Conservation (phyloP, 2,113 vertebrate species). For the Anolis carolinensis region DNA sequence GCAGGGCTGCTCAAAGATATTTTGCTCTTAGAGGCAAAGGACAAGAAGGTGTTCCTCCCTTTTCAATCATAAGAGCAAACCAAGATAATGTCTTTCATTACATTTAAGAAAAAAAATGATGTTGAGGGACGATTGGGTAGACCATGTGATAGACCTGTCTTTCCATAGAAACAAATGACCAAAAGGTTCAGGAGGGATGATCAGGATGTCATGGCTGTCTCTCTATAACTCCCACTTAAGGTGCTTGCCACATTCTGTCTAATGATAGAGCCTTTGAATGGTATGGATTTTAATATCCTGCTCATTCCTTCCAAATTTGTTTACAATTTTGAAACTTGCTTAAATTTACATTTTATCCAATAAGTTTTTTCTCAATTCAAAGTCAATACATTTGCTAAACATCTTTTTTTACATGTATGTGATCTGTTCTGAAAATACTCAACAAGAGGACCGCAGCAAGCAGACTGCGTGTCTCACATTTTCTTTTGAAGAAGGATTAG, state of each 20-base stretch:
- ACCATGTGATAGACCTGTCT: no score
- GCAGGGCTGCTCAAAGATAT: no score
- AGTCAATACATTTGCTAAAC: background rate
- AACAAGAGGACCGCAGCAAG: background rate
- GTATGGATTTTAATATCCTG: background rate
- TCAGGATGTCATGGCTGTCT: background rate
- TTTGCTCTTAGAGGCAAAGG: no score
- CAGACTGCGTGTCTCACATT: conserved; percentile 18
- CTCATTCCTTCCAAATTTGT: background rate
- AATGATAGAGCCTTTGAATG: background rate
- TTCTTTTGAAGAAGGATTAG: conserved; percentile 31
- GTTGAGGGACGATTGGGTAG: background rate
- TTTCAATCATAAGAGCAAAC: background rate
- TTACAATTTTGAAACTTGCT: background rate
- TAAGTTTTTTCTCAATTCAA: conserved; percentile 12
- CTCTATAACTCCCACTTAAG: background rate
- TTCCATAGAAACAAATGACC: background rate
- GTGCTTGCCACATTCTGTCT: background rate
- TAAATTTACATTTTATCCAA: conserved; percentile 20
- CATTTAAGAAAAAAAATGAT: background rate
- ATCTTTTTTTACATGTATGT: background rate
- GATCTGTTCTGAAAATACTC: conserved; percentile 24
- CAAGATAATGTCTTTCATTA: background rate
- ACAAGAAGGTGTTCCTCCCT: no score
- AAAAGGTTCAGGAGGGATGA: background rate